Conservation (phyloP, 2,888 invertebrate genomes). For the Drosophila macrospina region DNA sequence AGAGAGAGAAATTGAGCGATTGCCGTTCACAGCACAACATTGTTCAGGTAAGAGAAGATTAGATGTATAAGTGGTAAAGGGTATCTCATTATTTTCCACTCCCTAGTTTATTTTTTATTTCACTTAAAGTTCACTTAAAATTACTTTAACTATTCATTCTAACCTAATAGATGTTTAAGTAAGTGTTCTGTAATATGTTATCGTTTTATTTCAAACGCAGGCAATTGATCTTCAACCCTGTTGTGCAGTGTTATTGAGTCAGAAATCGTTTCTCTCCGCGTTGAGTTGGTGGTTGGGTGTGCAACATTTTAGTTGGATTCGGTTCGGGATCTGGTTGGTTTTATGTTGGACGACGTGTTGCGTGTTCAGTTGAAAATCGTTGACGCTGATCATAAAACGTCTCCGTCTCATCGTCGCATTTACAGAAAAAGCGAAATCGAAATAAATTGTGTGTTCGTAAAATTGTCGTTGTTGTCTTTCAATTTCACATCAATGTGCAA, state of each 20-base stretch:
- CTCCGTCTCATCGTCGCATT: conserved; percentile 31
- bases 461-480: conserved; percentile 42
- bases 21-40: conserved; percentile 15
- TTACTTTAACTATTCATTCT: no score
- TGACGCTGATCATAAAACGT: conserved; percentile 56
- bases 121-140: background rate
- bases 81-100: background rate
- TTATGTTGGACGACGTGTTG: conserved; percentile 24
- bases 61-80: background rate
- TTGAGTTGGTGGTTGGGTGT: conserved; percentile 13
- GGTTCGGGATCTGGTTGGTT: conserved; percentile 38
- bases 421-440: conserved; percentile 22
- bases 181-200: background rate
- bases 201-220: background rate
- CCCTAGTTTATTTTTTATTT: background rate
- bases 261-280: conserved; percentile 25
- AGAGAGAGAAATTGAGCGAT: conserved; percentile 10
- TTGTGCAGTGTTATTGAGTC: conserved; percentile 55
- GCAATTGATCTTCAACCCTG: conserved; percentile 19
- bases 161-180: no score
- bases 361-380: conserved; percentile 60
- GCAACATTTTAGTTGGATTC: conserved; percentile 34
- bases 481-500: conserved; percentile 71
- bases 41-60: background rate
- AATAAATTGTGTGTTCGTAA: conserved; percentile 33